Base-by-base conservation (phyloP, 1,140 invertebrate genomes). In the Nebria ingens region DNA sequence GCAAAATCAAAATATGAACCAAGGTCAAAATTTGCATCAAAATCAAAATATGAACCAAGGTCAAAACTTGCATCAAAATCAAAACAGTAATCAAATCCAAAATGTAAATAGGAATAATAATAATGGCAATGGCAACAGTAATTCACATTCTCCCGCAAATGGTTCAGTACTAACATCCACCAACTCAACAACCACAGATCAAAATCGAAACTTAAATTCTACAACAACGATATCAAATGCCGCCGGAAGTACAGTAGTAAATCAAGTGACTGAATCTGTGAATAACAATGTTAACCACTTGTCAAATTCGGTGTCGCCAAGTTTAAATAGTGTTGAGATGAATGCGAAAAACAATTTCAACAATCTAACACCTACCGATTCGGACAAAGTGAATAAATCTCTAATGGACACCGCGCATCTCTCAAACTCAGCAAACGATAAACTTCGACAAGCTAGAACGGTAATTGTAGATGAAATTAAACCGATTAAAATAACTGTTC, bases 401-500 rank as follows among this genome's bases (percentile, higher is more conserved):
- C 15, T 45, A 17, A 17, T 45, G 40, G 40, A 45, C 15, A 4
- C 40, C 3, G 40, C 40, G 9, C 4, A 4, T 29, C 13, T 29
- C 4, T 6, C 25, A 29, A 4, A 29, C 13, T 29, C 25, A 13
- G 25, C 25, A 29, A 63, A 64, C 21, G 62, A 67, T 19, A 61
- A 58, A 49, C 60, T 62, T 9, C 55, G 52, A 19, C 62, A 67
- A 38, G 62, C 62, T 15, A 55, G 62, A 49, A 65, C 66, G 19
- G 59, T 71, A 3, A 59, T 71, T 23, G 64, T 61, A 1, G 57
- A 61, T 20, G 67, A 70, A 56, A 68, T 70, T 0, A 63, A 66
- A 59, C 69, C 69, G 1, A 68, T 71, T 40, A 58, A 61, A 50
- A 71, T 71, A 17, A 62, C 60, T 3, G 69, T 71, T 2, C 64